Base-by-base conservation (phyloP, 2,113 vertebrate genomes). In the Sinocyclocheilus grahami region DNA sequence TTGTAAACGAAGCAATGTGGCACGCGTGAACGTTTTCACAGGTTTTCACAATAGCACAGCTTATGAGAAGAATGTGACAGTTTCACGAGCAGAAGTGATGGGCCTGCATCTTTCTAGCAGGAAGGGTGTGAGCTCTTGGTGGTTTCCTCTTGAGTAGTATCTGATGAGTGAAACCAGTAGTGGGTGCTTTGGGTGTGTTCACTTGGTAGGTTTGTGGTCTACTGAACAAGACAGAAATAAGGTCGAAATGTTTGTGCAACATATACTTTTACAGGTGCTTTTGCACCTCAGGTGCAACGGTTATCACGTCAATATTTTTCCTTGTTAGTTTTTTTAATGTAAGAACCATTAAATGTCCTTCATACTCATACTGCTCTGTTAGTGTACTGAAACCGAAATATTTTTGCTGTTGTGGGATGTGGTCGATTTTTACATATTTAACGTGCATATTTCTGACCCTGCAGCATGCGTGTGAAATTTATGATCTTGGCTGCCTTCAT, bases 81-180 rank as follows among this genome's bases (percentile, higher is more conserved):
- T 67, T 82, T 69, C 6, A 33, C 27, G 18, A 69, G 46, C 63
- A 69, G 85, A 92, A 92, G 83, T 89, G 90, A 92, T 88, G 90
- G 86, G 60, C 3, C 51, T 89, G 90, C 76, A 88, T 90, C 85
- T 84, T 83, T 77, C 2, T 86, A 90, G 89, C 95, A 95, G 95
- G 94, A 95, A 95, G 95, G 95, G 95, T 88, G 92, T 93, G 90
- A 93, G 88, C 89, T 53, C 65, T 88, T 77, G 89, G 93, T 83
- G 94, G 95, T 95, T 96, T 96, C 95, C 95, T 96, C 89, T 93
- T 78, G 82, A 75, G 82, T 86, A 78, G 85, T 91, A 79, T 90
- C 91, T 89, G 85, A 88, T 93, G 90, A 93, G 94, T 91, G 92
- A 86, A 93, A 87, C 86, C 80, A 85, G 80, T 79, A 86, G 88